Evolutionary conservation across 30 jellyfish, hydroid and myxozoan species (phyloP), one percentile per base, ranked within the genome.

Genomic region (Turritopsis dohrnii): DNA sequence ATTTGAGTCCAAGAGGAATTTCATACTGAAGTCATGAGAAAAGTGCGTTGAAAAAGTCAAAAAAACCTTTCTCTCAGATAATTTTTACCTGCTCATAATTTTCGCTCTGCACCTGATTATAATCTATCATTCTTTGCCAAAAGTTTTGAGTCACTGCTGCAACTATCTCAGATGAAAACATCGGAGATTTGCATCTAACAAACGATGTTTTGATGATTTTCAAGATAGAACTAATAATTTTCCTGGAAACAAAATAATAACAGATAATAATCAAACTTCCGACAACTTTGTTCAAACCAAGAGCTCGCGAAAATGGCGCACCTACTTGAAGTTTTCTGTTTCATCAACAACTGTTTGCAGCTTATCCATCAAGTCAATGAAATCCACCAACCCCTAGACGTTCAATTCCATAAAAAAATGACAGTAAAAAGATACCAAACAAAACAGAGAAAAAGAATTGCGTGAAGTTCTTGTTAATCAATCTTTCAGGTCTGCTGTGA

Each of bases 301-400:
- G 0, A 27, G 17, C 29, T 1, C 4, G 9, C 19, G 77, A 8
- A 27, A 69, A n/a, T 7, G 30, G 30, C 9, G 30, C 23, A 79
- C 30, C 28, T 71, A 86, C 94, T 77, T 80, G 31, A 76, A 52
- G 25, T 65, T n/a, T 4, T 75, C 25, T 3, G 85, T 66, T 13
- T 86, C 94, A 27, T 86, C 94, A 20, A 86, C 52, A n/a, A 71
- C 86, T 29, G 83, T 80, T 80, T 86, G 94, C 69, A 86, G 79
- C 52, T 81, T 71, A 72, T 86, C 81, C 88, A 86, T 81, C 53
- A 86, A 29, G 66, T 75, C 72, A 18, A 86, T 82, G 24, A 86
- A 86, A 18, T 86, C 89, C 23, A 76, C 83, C 0, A 86, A 69
- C 29, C 89, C 94, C 94, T 86, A 29, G 13, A 1, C 18, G 9